Evolutionary conservation across 2,888 invertebrate genomes (phyloP).

Genomic region (Sarcophaga caerulescens): DNA sequence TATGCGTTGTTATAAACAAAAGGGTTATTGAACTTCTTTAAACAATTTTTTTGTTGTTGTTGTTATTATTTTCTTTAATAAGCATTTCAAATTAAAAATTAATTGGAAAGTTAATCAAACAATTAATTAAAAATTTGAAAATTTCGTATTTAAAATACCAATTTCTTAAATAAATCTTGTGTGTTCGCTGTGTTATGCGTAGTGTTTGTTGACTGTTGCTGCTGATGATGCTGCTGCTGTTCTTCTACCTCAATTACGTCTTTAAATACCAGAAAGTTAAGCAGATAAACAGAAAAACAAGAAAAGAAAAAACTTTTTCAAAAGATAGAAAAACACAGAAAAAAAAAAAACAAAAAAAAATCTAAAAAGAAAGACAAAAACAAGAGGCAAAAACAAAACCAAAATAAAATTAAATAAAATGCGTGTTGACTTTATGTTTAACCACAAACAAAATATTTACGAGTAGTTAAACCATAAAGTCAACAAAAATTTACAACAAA

Average conservation of each 20-base stretch:
- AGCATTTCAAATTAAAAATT: background rate
- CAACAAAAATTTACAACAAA: constrained; percentile 52
- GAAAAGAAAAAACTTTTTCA: too few species aligned
- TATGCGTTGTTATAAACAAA: too few species aligned
- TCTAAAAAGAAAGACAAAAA: constrained; percentile 1
- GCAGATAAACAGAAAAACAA: too few species aligned
- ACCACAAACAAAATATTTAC: constrained; percentile 65
- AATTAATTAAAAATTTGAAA: constrained; percentile 57
- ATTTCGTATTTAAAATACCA: constrained; percentile 65
- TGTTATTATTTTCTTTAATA: background rate
- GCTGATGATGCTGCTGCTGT: background rate
- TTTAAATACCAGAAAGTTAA: background rate
- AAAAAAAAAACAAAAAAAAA: background rate
- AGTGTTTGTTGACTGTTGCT: too few species aligned
- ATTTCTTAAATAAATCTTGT: constrained; percentile 40
- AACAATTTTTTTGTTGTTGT: too few species aligned
- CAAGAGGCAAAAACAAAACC: background rate
- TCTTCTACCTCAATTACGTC: constrained; percentile 57
- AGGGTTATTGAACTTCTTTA: too few species aligned
- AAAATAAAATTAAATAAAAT: constrained; percentile 53
- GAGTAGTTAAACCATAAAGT: constrained; percentile 62
- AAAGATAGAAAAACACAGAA: constrained; percentile 17
- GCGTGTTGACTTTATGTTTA: constrained; percentile 67
- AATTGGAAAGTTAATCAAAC: constrained; percentile 37
- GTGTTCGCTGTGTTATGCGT: too few species aligned